Evolutionary conservation across 2,888 invertebrate species (phyloP).

Genomic region (Keiferia lycopersicella): DNA sequence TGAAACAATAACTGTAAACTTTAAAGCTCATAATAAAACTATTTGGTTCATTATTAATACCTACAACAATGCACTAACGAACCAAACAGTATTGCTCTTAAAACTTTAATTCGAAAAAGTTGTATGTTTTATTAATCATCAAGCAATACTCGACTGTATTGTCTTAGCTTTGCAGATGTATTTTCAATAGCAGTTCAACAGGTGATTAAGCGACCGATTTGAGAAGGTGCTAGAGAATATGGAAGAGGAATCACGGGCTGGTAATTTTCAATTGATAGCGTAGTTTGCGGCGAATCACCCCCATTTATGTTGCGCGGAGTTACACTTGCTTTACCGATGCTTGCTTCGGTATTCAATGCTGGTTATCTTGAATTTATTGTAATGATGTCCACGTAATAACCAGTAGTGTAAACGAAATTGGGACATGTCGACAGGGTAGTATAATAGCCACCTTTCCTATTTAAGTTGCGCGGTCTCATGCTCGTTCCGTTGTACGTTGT

Average conservation of each 20-base stretch:
- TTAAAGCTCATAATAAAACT: slow-evolving; percentile 22
- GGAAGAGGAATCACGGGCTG: slow-evolving; percentile 59
- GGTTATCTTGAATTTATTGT: too few relatives aligned
- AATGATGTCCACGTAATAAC: too few relatives aligned
- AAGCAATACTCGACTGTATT: slow-evolving; percentile 24
- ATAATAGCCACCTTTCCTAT: too few relatives aligned
- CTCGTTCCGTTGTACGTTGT: slow-evolving; percentile 44
- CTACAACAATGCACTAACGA: slow-evolving; percentile 53
- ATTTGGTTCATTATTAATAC: slow-evolving; percentile 45
- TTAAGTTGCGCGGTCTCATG: slow-evolving; percentile 36
- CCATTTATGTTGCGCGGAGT: slow-evolving; percentile 36
- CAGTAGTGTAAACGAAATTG: too few relatives aligned
- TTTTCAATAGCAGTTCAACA: slow-evolving; percentile 35
- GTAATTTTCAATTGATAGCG: slow-evolving; percentile 66
- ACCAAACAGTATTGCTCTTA: slow-evolving; percentile 55
- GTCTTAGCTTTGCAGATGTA: slow-evolving; percentile 29
- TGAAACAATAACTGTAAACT: slow-evolving; percentile 14
- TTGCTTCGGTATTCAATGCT: too few relatives aligned
- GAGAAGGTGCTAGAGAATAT: slow-evolving; percentile 37
- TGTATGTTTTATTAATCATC: slow-evolving; percentile 34
- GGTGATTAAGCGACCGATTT: slow-evolving; percentile 43
- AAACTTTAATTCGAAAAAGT: slow-evolving; percentile 39
- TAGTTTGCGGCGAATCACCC: slow-evolving; percentile 55
- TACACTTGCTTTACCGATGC: too few relatives aligned
- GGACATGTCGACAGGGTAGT: too few relatives aligned